Evolutionary conservation across 2,113 vertebrate species (phyloP), one percentile per base, ranked within the genome.

Genomic region (Manacus vitellinus): DNA sequence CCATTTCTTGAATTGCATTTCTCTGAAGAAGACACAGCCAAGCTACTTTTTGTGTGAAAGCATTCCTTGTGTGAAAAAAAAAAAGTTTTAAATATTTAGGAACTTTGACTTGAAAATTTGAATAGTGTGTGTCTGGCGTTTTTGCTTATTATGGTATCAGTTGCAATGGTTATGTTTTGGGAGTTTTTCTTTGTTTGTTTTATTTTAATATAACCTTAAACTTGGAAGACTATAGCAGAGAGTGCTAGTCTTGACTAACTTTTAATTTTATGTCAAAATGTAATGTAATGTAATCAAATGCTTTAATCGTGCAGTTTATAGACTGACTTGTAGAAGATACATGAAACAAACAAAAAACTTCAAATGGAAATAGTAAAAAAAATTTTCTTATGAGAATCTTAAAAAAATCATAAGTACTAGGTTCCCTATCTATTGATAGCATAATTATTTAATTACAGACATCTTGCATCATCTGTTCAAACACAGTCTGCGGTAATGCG

Each of bases 401-500:
- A 6, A 87, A 94, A 93, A 89, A 88, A 27, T 55, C 12, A 2
- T 30, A 47, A 89, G 61, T 70, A 30, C 55, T 72, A 66, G 24
- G 81, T 92, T 96, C 66, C n/a, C 5, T 56, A 12, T 59, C 18
- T 94, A 61, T 95, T 79, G 13, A 49, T 93, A 90, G 52, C 84
- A 75, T 91, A 74, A 88, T 84, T 96, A 85, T 86, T 96, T 92
- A 51, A 78, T 82, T 95, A 41, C 37, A 70, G 56, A 33, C 31
- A 80, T 63, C 58, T 83, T 88, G 62, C 49, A 43, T 87, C 35
- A 0, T 96, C 78, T 97, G 82, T 95, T 95, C 92, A 78, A 87
- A 84, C 62, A 74, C 81, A 73, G 65, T 96, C 66, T 94, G 85
- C 56, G 33, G 65, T 97, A 97, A 96, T 70, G n/a, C 94, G 77